Conservation (phyloP, 2,888 invertebrate genomes). For the Drosophila anomalata region DNA sequence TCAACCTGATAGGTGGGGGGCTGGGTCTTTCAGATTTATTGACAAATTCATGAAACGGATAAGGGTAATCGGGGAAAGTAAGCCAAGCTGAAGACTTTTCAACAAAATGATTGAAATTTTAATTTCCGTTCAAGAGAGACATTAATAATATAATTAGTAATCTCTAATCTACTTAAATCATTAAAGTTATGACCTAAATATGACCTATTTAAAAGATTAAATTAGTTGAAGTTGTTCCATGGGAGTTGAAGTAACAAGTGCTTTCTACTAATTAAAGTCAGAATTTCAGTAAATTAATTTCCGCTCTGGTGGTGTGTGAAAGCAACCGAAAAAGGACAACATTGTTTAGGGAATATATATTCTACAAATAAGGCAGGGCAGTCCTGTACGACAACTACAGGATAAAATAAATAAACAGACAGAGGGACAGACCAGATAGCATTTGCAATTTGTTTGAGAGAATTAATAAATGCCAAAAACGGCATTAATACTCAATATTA, state of each 20-base stretch:
- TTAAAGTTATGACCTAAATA: not conserved
- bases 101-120: not conserved
- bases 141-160: not conserved
- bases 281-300: constrained; percentile 22
- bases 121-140: not conserved
- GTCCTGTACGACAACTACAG: constrained; percentile 14
- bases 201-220: not conserved
- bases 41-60: constrained; percentile 8
- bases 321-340: not conserved
- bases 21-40: constrained; percentile 14
- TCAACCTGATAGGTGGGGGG: constrained; percentile 12
- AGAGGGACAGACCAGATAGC: constrained; percentile 5
- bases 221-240: not conserved
- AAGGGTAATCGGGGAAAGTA: not conserved
- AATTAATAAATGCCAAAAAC: constrained; percentile 55
- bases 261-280: constrained; percentile 18
- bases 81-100: not conserved
- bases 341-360: constrained; percentile 38
- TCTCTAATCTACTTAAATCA: not conserved
- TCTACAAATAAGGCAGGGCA: constrained; percentile 31
- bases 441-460: constrained; percentile 42
- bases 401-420: constrained; percentile 29
- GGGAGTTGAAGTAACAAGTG: not conserved
- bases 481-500: constrained; percentile 35
- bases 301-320: constrained; percentile 22